Evolutionary conservation across 2,888 invertebrate species (phyloP).

Genomic region (Parelbella ahira): DNA sequence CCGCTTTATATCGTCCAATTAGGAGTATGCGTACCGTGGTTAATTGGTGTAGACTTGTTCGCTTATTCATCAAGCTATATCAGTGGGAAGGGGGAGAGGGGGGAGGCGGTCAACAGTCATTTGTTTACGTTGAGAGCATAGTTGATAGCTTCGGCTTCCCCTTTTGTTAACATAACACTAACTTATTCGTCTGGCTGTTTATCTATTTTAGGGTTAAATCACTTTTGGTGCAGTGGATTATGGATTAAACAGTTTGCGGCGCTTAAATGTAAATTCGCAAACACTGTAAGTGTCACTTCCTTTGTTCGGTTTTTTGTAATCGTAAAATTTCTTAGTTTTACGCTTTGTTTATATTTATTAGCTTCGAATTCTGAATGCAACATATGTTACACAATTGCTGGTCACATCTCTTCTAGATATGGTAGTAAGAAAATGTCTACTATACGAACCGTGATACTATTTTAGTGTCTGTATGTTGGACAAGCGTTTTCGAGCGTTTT

Average conservation of each 20-base stretch:
- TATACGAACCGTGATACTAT: too few species aligned
- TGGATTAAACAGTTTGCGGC: too few species aligned
- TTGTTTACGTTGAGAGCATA: conserved; percentile 31
- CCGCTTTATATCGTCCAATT: conserved; percentile 40
- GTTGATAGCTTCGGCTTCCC: conserved; percentile 19
- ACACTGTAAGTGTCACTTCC: not conserved
- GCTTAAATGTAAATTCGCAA: not conserved
- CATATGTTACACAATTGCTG: too few species aligned
- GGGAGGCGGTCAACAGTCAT: conserved; percentile 31
- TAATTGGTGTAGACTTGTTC: conserved; percentile 50
- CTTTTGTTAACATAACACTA: conserved; percentile 15
- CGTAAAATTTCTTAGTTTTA: too few species aligned
- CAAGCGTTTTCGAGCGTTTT: too few species aligned
- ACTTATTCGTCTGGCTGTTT: conserved; percentile 11
- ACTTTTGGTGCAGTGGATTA: not conserved
- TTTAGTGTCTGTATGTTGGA: too few species aligned
- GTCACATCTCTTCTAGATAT: too few species aligned
- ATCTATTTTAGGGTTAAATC: conserved; percentile 16
- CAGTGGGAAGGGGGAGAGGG: conserved; percentile 29
- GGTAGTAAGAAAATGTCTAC: too few species aligned
- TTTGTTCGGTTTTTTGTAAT: too few species aligned
- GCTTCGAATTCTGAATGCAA: too few species aligned
- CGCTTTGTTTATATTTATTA: too few species aligned
- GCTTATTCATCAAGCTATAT: conserved; percentile 47
- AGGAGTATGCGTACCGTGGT: conserved; percentile 38